Base-by-base conservation (phyloP, 2,888 invertebrate species). In the Rhamphomyia laevipes region DNA sequence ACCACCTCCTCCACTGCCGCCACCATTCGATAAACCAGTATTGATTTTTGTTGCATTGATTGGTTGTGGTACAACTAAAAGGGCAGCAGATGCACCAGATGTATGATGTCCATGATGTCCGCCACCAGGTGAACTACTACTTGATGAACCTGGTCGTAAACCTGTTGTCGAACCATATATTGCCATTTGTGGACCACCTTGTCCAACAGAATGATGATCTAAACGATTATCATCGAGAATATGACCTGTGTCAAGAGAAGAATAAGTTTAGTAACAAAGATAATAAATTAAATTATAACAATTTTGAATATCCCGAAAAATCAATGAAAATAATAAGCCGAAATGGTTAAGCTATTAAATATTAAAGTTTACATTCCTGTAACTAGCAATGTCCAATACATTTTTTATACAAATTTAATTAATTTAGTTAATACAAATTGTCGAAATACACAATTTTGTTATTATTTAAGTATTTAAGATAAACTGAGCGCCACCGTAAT, bases 11-110 rank as follows among this genome's bases (percentile, higher is more conserved):
- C 53, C 65, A 46, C 64, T 57, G 31, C 62, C 62, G 2, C 61
- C 49, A 47, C 64, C 65, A 45, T 66, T 65, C 7, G 63, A 59
- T 5, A 63, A 59, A 17, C 73, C 71, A 48, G 72, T 68, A 50
- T 72, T 72, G 66, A 78, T 77, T 66, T 78, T 78, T 49, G 77
- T 75, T 51, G 80, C 85, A 67, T 85, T 84, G 50, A 87, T 78
- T 16, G 91, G 91, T 64, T 92, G 92, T 6, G 92, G 92, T 15
- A 92, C 91, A 56, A 92, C 89, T 57, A 92, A 77, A 60, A 91
- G 76, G 45, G 83, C 79, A 48, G 78, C 75, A 57, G 78, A 77
- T 53, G 74, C 74, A 53, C 74, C 72, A 56, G 74, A 71, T 56
- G 73, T 72, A 37, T 55, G 53, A 43, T 56, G 57, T 31, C 55